A percentile compares a stretch with the other conserved stretches of the same genome.
Evolutionary conservation across 2,113 vertebrate species (phyloP).

Genomic region (Tragelaphus strepsiceros): DNA sequence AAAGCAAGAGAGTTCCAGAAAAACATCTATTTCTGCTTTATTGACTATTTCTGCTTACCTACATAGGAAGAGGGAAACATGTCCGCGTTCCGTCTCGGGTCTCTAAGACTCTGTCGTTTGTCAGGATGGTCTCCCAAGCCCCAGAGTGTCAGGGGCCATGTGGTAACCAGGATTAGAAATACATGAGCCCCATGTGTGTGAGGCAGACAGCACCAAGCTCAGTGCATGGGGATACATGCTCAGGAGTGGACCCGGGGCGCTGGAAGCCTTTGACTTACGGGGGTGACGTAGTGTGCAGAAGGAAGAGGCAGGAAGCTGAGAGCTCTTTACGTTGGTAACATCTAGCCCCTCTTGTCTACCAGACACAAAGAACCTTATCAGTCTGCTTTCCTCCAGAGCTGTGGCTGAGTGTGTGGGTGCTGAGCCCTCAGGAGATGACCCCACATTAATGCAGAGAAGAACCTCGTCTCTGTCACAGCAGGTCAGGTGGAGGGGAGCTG

Average conservation of each 20-base stretch:
- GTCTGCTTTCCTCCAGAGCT: not conserved
- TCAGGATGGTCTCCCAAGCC: not conserved
- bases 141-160: not conserved
- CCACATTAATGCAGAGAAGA: not conserved
- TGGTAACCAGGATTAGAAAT: not conserved
- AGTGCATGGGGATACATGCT: accelerated
- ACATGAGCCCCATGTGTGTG: accelerated
- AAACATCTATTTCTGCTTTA: too few species aligned
- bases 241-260: not conserved
- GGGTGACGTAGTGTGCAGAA: too few species aligned
- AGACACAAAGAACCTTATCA: not conserved
- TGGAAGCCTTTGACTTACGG: accelerated
- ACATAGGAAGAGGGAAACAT: not conserved
- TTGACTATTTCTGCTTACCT: too few species aligned
- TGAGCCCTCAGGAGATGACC: not conserved
- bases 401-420: not conserved
- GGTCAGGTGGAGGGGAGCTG: accelerated
- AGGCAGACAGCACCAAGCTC: not conserved
- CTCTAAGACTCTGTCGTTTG: not conserved
- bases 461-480: not conserved
- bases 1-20: too few species aligned
- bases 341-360: not conserved
- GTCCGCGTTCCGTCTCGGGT: accelerated
- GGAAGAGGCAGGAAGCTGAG: not conserved
- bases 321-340: not conserved